A percentile compares a stretch with the other conserved stretches of the same genome.
Conservation (phyloP, 2,888 invertebrate species). For the Hetaerina titia region DNA sequence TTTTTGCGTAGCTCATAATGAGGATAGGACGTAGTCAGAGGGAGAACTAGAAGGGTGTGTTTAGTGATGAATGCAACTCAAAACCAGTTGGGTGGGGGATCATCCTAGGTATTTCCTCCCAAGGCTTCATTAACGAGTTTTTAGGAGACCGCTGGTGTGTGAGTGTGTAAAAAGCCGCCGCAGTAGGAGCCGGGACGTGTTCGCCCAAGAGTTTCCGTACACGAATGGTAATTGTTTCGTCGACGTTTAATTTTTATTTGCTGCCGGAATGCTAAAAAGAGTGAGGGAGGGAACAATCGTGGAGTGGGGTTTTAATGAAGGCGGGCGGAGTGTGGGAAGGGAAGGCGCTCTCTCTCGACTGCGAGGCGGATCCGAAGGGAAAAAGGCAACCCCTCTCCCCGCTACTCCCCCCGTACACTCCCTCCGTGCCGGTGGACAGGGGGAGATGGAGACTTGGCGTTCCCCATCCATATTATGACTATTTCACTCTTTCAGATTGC, state of each 20-base stretch:
- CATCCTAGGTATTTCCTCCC: neutral
- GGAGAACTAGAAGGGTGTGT: neutral
- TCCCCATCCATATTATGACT: neutral
- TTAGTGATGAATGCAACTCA: neutral
- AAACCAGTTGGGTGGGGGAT: constrained; percentile 13
- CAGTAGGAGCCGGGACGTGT: neutral
- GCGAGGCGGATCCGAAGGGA: neutral
- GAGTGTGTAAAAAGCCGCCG: neutral
- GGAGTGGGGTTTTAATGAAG: neutral
- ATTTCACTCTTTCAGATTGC: neutral
- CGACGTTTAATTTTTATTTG: neutral
- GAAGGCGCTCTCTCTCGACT: neutral
- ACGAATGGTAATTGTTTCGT: neutral
- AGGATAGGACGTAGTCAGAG: neutral
- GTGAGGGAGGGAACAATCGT: neutral
- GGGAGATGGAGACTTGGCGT: no score
- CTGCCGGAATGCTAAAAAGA: constrained; percentile 2
- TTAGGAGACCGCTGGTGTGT: neutral
- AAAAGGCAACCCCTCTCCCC: no score
- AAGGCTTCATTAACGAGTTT: constrained; percentile 10
- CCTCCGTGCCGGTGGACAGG: neutral
- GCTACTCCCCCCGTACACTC: neutral
- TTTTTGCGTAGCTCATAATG: neutral
- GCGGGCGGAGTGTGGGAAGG: neutral
- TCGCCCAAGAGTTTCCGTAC: neutral